These are phyloP conservation scores for Drusus annulatus DNA, from an alignment of 1,140 invertebrate genomes.

Conservation along the genomic window DNA sequence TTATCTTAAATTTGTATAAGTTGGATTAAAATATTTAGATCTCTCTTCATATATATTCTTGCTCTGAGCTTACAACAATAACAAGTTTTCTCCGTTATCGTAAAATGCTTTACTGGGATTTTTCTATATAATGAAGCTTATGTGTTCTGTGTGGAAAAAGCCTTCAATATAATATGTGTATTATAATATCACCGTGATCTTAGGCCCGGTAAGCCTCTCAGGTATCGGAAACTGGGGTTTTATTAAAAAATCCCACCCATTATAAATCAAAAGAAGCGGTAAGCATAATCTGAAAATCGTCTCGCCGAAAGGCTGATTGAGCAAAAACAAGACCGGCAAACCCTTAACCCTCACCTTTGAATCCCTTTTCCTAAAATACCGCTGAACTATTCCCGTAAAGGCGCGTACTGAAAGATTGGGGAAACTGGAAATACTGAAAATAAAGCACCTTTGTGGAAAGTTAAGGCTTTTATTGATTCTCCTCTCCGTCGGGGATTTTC, in stretches of 20 bases:
- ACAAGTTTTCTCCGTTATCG: too few species aligned
- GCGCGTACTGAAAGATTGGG: slow-evolving; percentile 10
- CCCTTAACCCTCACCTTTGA: slow-evolving; percentile 37
- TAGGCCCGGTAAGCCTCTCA: too few species aligned
- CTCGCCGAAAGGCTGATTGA: slow-evolving; percentile 24
- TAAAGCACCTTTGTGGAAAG: slow-evolving; percentile 35
- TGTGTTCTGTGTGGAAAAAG: too few species aligned
- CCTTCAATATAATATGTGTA: neutral
- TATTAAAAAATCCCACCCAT: slow-evolving; percentile 17
- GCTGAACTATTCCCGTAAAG: neutral
- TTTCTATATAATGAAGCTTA: too few species aligned
- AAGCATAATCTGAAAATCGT: slow-evolving; percentile 28
- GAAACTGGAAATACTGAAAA: neutral
- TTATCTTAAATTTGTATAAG: too few species aligned
- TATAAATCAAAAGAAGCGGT: slow-evolving; percentile 33
- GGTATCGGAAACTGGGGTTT: neutral
- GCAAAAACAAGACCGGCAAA: slow-evolving; percentile 31
- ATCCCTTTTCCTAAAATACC: slow-evolving; percentile 36
- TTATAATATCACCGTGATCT: too few species aligned
- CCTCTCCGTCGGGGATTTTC: slow-evolving; percentile 19
- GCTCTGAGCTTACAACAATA: too few species aligned
- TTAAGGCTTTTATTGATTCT: slow-evolving; percentile 35
- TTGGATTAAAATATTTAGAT: too few species aligned
- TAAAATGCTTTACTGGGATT: too few species aligned
- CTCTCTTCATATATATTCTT: too few species aligned